phyloP scores from a whole-genome alignment of 1,140 invertebrate species.

The Melitaea cinxia region DNA sequence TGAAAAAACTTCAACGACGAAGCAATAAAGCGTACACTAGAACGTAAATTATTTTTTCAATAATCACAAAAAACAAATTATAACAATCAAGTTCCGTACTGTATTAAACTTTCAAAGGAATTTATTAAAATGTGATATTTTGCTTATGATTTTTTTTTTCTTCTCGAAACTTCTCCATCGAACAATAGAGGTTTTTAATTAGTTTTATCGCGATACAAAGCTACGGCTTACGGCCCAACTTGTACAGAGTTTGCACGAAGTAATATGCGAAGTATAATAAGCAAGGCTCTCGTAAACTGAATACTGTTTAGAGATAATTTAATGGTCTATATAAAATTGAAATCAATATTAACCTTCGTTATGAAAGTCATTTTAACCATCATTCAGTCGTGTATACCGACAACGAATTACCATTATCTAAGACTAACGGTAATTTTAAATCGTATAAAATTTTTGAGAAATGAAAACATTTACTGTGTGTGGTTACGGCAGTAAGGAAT shows the following conservation, averaged over 20 bases:
- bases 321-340: no score
- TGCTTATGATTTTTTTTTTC: conserved; percentile 1
- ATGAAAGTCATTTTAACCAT: no score
- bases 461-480: no score
- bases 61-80: background rate
- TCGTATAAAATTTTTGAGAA: no score
- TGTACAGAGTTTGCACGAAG: conserved; percentile 2
- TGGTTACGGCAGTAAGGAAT: no score
- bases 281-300: background rate
- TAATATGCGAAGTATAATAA: conserved; percentile 5
- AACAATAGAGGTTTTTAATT: conserved; percentile 8
- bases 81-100: background rate
- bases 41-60: background rate
- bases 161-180: background rate
- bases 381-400: no score
- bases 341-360: no score
- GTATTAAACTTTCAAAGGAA: background rate
- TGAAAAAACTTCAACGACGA: background rate
- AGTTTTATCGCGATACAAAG: conserved; percentile 6
- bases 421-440: no score
- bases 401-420: no score
- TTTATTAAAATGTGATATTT: conserved; percentile 10
- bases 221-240: background rate
- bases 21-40: background rate
- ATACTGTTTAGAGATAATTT: no score